Evolutionary conservation across 1,140 invertebrate species (phyloP).

Genomic region (Asobara japonica): DNA sequence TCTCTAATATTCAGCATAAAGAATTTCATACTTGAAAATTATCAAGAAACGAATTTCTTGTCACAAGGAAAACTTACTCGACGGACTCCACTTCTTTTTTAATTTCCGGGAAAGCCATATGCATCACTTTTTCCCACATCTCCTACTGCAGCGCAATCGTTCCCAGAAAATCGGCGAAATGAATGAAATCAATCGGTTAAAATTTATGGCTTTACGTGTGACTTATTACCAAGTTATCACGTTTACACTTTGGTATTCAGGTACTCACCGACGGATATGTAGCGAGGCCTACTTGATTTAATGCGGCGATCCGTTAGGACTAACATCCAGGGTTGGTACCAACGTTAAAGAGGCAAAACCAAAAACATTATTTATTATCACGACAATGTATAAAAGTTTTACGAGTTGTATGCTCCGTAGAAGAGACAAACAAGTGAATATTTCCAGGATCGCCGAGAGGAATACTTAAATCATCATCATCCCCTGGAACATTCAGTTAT

Average conservation of each 20-base stretch:
- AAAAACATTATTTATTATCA: conserved; percentile 32
- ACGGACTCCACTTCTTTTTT: neutral
- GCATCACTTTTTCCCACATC: neutral
- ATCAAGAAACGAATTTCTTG: no score
- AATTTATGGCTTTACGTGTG: conserved; percentile 27
- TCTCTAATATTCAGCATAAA: no score
- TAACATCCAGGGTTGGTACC: neutral
- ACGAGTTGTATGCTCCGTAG: neutral
- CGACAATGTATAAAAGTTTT: neutral
- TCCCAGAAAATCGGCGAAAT: neutral
- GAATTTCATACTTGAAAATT: no score
- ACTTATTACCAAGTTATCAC: conserved; percentile 29
- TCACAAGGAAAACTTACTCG: no score
- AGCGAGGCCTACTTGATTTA: neutral
- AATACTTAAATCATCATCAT: conserved; percentile 48
- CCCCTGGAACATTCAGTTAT: conserved; percentile 51
- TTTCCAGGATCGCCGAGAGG: conserved; percentile 33
- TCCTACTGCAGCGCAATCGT: neutral
- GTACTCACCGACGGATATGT: neutral
- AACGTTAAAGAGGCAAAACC: conserved; percentile 1
- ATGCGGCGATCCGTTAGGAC: neutral
- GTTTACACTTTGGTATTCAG: conserved; percentile 33
- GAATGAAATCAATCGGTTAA: neutral
- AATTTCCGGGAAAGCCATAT: no score
- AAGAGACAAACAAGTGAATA: conserved; percentile 2